Evolutionary conservation across 37 sponge, comb jelly and placozoan genomes (phyloP).

Genomic region (Haliclona indistincta): DNA sequence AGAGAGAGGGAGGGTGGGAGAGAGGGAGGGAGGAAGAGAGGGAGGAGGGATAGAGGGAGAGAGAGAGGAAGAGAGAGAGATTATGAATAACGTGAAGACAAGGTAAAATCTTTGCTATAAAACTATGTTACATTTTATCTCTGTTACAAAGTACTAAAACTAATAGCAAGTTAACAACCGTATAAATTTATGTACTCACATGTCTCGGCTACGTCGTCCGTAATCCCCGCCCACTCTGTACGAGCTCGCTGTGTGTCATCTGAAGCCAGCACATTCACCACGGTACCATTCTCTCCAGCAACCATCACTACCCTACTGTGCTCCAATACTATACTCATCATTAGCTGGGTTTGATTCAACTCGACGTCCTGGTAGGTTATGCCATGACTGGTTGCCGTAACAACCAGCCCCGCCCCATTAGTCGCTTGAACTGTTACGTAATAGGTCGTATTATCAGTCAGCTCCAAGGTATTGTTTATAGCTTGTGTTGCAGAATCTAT

Average conservation of each 20-base stretch:
- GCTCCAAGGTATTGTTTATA: slow-evolving; percentile 14
- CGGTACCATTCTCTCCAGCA: slow-evolving; percentile 11
- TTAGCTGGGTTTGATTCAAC: slow-evolving; percentile 54
- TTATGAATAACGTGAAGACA: no score
- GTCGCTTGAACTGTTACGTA: slow-evolving; percentile 64
- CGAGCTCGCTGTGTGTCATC: slow-evolving; percentile 10
- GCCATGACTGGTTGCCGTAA: slow-evolving; percentile 46
- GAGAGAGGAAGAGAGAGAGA: no score
- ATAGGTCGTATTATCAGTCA: slow-evolving; percentile 66
- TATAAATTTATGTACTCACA: slow-evolving; percentile 72
- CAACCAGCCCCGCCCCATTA: slow-evolving; percentile 73
- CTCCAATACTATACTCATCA: slow-evolving; percentile 31
- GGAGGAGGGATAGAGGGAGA: no score
- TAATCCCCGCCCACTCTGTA: slow-evolving; percentile 58
- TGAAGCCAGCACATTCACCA: slow-evolving; percentile 11
- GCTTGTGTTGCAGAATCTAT: slow-evolving; percentile 52
- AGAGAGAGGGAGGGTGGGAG: no score
- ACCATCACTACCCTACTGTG: slow-evolving; percentile 6
- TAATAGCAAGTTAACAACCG: no score
- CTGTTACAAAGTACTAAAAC: no score
- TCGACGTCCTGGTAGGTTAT: slow-evolving; percentile 62
- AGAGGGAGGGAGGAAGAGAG: no score
- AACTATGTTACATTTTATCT: no score
- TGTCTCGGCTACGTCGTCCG: slow-evolving; percentile 52
- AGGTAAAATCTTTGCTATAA: no score